These are phyloP conservation scores for Neodon shergylaensis DNA, from an alignment of 2,113 vertebrate species.

Conservation along the genomic window DNA sequence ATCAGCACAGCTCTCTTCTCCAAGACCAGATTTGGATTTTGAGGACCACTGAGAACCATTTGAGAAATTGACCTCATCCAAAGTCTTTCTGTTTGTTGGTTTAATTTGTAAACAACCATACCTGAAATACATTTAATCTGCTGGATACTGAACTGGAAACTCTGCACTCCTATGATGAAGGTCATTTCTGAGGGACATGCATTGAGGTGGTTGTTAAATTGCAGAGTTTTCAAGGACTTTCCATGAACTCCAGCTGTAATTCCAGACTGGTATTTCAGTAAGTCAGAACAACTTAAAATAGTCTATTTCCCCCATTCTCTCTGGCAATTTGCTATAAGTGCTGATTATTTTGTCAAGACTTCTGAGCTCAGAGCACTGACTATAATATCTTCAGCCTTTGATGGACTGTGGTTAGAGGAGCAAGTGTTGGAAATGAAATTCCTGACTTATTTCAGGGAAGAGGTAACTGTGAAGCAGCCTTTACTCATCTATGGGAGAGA, in stretches of 20 bases:
- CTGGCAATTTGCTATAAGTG: slow-evolving; percentile 74
- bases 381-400: slow-evolving; percentile 68
- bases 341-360: slow-evolving; percentile 81
- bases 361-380: slow-evolving; percentile 58
- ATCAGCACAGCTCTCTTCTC: background rate
- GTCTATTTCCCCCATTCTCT: slow-evolving; percentile 72
- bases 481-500: slow-evolving; percentile 57
- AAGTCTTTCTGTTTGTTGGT: slow-evolving; percentile 46
- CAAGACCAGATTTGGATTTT: background rate
- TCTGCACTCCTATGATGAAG: slow-evolving; percentile 46
- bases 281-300: slow-evolving; percentile 71
- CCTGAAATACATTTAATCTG: slow-evolving; percentile 52
- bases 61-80: slow-evolving; percentile 12
- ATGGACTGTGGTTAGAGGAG: slow-evolving; percentile 59
- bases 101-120: slow-evolving; percentile 47
- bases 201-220: slow-evolving; percentile 64
- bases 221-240: slow-evolving; percentile 77
- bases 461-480: slow-evolving; percentile 36
- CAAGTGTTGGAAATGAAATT: slow-evolving; percentile 68
- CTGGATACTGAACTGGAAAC: slow-evolving; percentile 7
- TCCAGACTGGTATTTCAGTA: slow-evolving; percentile 67
- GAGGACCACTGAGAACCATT: background rate
- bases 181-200: slow-evolving; percentile 50
- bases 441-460: slow-evolving; percentile 70
- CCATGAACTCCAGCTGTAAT: slow-evolving; percentile 71